Conservation (phyloP, 2,797 vertebrate species). For the Margarornis squamiger region DNA sequence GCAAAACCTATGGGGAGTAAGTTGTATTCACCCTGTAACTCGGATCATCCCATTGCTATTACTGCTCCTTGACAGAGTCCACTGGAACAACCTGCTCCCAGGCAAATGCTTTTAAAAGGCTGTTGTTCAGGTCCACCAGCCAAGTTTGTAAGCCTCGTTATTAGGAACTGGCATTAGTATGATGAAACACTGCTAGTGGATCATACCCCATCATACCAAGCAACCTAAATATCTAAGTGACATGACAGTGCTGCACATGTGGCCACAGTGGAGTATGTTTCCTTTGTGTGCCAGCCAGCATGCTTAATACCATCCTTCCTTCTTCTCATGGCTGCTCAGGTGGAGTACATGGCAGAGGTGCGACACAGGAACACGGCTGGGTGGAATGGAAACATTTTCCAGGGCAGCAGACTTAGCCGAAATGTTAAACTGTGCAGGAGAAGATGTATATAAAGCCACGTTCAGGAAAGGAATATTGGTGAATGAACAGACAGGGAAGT, state of each 20-base stretch:
- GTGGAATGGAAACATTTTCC: not conserved
- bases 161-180: not conserved
- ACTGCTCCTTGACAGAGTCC: not conserved
- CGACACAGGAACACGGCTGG: not conserved
- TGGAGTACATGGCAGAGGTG: not conserved
- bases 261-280: not conserved
- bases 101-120: not conserved
- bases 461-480: not conserved
- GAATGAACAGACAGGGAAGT: not conserved
- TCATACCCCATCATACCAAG: not conserved
- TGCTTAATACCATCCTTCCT: not conserved
- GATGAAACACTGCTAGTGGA: not conserved
- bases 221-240: not conserved
- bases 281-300: not conserved
- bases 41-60: not conserved
- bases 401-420: not conserved
- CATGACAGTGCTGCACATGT: not conserved
- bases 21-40: not conserved
- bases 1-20: not conserved
- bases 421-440: not conserved
- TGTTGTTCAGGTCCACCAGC: not conserved
- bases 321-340: not conserved
- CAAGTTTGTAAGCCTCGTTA: not conserved
- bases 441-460: not conserved
- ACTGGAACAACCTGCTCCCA: not conserved